Conservation (phyloP, 2,888 invertebrate species). For the Drosophila mettleri region DNA sequence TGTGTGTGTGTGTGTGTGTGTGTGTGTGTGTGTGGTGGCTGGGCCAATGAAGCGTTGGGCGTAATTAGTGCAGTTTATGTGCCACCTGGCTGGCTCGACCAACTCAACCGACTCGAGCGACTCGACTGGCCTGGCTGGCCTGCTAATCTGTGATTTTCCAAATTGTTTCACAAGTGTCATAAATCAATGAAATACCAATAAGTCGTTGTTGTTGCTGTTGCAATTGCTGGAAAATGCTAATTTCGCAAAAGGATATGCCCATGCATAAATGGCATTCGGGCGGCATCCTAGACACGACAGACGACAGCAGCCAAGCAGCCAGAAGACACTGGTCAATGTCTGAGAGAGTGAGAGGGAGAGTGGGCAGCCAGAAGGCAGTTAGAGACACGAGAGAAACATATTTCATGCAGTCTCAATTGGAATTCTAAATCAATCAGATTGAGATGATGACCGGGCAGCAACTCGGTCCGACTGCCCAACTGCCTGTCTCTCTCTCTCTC, state of each 20-base stretch:
- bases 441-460: constrained; percentile 68
- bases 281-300: too few relatives aligned
- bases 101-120: background rate
- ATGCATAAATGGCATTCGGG: constrained; percentile 67
- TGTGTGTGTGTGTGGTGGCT: constrained; percentile 6
- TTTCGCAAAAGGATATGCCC: constrained; percentile 79
- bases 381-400: constrained; percentile 78
- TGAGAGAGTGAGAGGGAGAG: background rate
- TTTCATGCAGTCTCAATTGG: constrained; percentile 84
- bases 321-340: background rate
- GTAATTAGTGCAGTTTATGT: constrained; percentile 66
- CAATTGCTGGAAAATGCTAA: constrained; percentile 82
- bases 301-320: constrained; percentile 50
- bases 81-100: constrained; percentile 12
- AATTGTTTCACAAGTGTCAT: constrained; percentile 84
- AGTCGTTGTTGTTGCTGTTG: constrained; percentile 73
- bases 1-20: background rate
- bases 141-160: constrained; percentile 84
- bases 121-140: constrained; percentile 15
- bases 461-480: background rate
- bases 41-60: constrained; percentile 66
- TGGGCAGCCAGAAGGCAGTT: constrained; percentile 19
- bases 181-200: constrained; percentile 85
- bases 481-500: background rate
- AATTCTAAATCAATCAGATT: constrained; percentile 85